Conservation (phyloP, 2,888 invertebrate genomes). For the Cremastobaeus sp. region DNA sequence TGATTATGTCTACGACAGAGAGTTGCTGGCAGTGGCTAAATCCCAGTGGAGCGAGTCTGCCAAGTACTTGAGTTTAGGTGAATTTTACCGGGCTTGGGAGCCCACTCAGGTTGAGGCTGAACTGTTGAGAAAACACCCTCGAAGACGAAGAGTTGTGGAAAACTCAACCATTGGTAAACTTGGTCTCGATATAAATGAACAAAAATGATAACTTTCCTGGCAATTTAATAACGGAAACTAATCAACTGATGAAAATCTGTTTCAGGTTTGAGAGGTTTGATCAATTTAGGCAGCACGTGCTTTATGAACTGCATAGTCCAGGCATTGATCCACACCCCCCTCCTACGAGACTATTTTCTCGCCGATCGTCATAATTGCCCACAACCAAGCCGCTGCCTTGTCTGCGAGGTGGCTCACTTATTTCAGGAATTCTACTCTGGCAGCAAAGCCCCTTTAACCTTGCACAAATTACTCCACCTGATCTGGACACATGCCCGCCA, state of each 20-base stretch:
- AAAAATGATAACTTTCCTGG: no score
- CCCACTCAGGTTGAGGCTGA: conserved; percentile 88
- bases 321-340: conserved; percentile 95
- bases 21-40: conserved; percentile 78
- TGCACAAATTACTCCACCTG: conserved; percentile 92
- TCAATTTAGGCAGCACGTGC: conserved; percentile 98
- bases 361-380: conserved; percentile 94
- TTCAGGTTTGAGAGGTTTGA: conserved; percentile 90
- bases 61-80: conserved; percentile 75
- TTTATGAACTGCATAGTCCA: conserved; percentile 98
- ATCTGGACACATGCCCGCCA: conserved; percentile 98
- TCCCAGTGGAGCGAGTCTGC: conserved; percentile 77
- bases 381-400: conserved; percentile 89
- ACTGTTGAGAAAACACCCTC: conserved; percentile 86
- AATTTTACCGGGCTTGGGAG: conserved; percentile 83
- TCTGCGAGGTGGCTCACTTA: conserved; percentile 96
- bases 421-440: conserved; percentile 99
- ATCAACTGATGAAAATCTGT: no score
- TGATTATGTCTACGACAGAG: conserved; percentile 94
- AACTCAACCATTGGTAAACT: conserved; percentile 90
- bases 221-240: background rate
- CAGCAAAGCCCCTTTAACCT: conserved; percentile 90
- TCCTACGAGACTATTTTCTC: conserved; percentile 96
- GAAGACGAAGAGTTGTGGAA: conserved; percentile 87
- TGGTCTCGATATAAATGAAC: no score